Evolutionary conservation across 2,113 vertebrate genomes (phyloP).

Genomic region (Copsychus sechellarum): DNA sequence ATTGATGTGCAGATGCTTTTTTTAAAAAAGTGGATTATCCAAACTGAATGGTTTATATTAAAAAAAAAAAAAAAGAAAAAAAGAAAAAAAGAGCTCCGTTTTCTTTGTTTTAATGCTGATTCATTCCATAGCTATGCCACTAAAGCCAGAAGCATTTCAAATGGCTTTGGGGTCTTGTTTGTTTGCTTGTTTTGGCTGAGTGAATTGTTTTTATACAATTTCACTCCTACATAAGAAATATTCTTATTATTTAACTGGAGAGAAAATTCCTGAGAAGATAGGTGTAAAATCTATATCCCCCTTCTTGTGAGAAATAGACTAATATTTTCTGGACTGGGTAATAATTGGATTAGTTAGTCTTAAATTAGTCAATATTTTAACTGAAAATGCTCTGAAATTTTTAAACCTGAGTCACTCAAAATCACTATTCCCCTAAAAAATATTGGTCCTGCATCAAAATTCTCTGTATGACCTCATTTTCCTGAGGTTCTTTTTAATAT

Average conservation of each 20-base stretch:
- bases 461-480: background rate
- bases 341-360: background rate
- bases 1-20: background rate
- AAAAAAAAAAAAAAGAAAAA: background rate
- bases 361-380: background rate
- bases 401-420: background rate
- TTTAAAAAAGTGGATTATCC: background rate
- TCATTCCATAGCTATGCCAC: background rate
- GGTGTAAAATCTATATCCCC: constrained; percentile 40
- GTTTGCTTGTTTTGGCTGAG: background rate
- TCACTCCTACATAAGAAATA: background rate
- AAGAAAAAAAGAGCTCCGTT: background rate
- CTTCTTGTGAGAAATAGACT: constrained; percentile 23
- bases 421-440: background rate
- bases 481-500: background rate
- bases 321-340: background rate
- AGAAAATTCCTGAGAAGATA: constrained; percentile 46
- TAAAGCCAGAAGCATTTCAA: constrained; percentile 2
- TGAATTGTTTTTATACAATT: background rate
- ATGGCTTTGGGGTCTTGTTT: background rate
- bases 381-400: background rate
- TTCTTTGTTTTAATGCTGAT: constrained; percentile 8
- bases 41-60: background rate
- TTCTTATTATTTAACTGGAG: constrained; percentile 54
- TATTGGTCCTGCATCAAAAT: background rate